Percentiles rank a stretch among this genome's conserved stretches.
phyloP scores from a whole-genome alignment of 2,888 invertebrate genomes.

The Ophraella communa region DNA sequence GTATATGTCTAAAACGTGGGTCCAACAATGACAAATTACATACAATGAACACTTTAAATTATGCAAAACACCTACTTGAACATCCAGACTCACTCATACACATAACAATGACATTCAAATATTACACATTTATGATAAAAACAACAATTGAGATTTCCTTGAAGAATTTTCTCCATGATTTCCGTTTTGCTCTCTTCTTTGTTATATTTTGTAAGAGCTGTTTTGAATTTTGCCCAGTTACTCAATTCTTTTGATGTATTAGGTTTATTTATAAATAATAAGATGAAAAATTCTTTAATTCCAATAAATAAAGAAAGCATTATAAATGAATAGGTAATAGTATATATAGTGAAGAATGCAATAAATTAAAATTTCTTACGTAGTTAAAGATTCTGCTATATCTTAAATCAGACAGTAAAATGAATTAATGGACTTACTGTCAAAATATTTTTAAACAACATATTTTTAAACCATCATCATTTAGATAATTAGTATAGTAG shows the following conservation, averaged over 20 bases:
- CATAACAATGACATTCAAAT: too few relatives aligned
- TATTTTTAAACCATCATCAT: not conserved
- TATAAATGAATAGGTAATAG: not conserved
- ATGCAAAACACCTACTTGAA: too few relatives aligned
- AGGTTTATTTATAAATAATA: not conserved
- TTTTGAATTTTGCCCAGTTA: too few relatives aligned
- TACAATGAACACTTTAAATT: too few relatives aligned
- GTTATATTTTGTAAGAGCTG: too few relatives aligned
- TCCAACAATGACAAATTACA: too few relatives aligned
- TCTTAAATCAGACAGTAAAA: not conserved
- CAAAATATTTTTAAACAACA: not conserved
- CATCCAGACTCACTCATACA: too few relatives aligned
- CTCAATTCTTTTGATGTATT: not conserved
- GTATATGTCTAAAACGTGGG: too few relatives aligned
- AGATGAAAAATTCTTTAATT: not conserved
- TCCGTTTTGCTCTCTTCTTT: too few relatives aligned
- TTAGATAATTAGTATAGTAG: not conserved
- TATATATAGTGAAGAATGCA: not conserved
- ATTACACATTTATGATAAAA: too few relatives aligned
- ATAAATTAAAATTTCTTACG: not conserved
- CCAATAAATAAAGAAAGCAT: not conserved
- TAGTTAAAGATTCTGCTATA: not conserved
- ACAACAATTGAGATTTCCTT: too few relatives aligned
- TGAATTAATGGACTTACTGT: not conserved
- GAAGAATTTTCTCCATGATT: too few relatives aligned